These are phyloP conservation scores for Metridium senile DNA, from an alignment of 92 coral and sea anemone species.

Conservation along the genomic window DNA sequence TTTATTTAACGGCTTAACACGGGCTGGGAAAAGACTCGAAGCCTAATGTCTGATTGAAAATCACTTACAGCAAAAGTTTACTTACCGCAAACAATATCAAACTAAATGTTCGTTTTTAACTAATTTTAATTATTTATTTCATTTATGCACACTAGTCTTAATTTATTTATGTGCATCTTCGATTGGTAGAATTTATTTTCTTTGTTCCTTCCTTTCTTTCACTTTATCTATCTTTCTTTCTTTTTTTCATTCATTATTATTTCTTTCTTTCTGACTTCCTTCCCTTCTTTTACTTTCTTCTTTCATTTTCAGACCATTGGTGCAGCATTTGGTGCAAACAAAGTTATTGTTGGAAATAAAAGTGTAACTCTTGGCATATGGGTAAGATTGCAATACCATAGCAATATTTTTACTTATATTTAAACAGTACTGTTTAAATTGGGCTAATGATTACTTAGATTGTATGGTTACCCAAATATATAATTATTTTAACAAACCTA, in stretches of 20 bases:
- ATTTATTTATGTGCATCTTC: not conserved
- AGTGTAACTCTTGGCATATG: constrained; percentile 93
- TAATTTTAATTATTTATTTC: too few species aligned
- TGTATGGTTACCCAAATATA: too few species aligned
- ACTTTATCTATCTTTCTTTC: too few species aligned
- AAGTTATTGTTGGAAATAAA: constrained; percentile 81
- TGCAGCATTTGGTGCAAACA: constrained; percentile 99
- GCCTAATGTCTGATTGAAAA: too few species aligned
- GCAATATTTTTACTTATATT: not conserved
- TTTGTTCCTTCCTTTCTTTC: too few species aligned
- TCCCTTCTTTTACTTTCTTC: not conserved
- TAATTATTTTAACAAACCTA: too few species aligned
- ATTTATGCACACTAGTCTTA: too few species aligned
- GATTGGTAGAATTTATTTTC: not conserved
- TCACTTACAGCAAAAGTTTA: too few species aligned
- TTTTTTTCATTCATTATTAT: not conserved
- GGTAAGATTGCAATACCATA: constrained; percentile 60
- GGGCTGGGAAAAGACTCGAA: too few species aligned
- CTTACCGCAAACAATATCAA: too few species aligned
- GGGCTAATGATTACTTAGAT: not conserved
- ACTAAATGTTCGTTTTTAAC: too few species aligned
- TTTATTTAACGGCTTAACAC: too few species aligned
- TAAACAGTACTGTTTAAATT: not conserved
- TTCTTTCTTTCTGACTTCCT: not conserved
- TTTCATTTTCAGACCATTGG: constrained; percentile 81